Conservation (phyloP, 2,113 vertebrate genomes). For the Meleagris gallopavo region DNA sequence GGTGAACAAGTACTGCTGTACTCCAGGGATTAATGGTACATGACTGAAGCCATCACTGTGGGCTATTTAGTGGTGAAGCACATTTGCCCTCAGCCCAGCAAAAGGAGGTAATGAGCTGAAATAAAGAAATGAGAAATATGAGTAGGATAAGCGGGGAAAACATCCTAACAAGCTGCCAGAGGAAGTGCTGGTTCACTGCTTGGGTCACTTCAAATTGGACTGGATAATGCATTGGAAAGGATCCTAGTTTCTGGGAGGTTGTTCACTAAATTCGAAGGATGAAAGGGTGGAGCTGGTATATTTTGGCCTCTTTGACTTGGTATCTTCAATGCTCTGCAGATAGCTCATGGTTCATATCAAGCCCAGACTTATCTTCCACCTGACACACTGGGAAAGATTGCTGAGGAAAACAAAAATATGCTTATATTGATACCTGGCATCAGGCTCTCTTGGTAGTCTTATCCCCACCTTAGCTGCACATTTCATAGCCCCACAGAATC, state of each 20-base stretch:
- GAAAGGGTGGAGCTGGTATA: not conserved
- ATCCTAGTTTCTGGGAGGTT: slow-evolving; percentile 28
- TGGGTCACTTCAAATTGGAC: slow-evolving; percentile 39
- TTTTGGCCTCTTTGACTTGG: not conserved
- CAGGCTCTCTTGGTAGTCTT: not conserved
- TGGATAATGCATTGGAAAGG: slow-evolving; percentile 36
- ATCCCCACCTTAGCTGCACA: not conserved
- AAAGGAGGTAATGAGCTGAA: slow-evolving; percentile 46
- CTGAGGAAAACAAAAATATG: not conserved
- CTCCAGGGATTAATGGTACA: slow-evolving; percentile 61
- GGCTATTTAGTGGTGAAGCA: slow-evolving; percentile 28
- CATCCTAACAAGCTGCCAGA: slow-evolving; percentile 49
- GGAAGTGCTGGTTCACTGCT: slow-evolving; percentile 26
- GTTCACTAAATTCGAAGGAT: not conserved
- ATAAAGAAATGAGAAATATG: slow-evolving; percentile 37
- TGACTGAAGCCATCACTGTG: slow-evolving; percentile 39
- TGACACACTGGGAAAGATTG: not conserved
- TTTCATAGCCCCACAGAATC: not conserved
- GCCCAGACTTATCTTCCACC: not conserved
- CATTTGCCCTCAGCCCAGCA: slow-evolving; percentile 32
- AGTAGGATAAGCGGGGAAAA: slow-evolving; percentile 36
- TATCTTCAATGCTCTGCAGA: not conserved
- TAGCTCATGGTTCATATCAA: not conserved
- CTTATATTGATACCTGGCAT: not conserved
- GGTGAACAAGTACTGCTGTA: slow-evolving; percentile 33